Evolutionary conservation across 2,888 invertebrate genomes (phyloP).

Genomic region (Pammene aurita): DNA sequence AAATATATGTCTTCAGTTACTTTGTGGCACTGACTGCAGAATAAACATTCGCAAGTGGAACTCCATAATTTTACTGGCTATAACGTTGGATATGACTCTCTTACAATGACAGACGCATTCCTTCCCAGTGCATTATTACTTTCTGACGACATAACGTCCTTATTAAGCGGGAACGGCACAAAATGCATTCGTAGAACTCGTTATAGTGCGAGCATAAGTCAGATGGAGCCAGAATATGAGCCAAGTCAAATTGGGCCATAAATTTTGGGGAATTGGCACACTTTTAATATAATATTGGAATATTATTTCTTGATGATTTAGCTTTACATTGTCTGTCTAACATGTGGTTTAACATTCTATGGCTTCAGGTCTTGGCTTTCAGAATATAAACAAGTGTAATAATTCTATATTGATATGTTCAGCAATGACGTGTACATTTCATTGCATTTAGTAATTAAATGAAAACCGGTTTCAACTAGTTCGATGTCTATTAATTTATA

Average conservation of each 20-base stretch:
- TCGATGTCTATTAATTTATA: no score
- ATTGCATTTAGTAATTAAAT: no score
- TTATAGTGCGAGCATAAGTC: conserved; percentile 35
- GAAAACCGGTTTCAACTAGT: no score
- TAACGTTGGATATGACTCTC: neutral
- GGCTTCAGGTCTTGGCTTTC: no score
- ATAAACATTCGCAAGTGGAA: neutral
- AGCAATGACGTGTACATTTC: no score
- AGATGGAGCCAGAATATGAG: conserved; percentile 32
- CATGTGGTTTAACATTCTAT: no score
- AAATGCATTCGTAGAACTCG: conserved; percentile 27
- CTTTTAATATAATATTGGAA: conserved; percentile 32
- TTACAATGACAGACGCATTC: conserved; percentile 11
- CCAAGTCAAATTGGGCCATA: conserved; percentile 40
- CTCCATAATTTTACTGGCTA: neutral
- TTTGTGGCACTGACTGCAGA: neutral
- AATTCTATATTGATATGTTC: no score
- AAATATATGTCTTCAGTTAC: no score
- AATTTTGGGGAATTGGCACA: conserved; percentile 37
- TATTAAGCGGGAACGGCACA: conserved; percentile 14
- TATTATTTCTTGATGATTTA: conserved; percentile 14
- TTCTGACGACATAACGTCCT: conserved; percentile 5
- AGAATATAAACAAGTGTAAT: no score
- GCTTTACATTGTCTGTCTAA: neutral
- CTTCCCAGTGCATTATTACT: conserved; percentile 7